Conservation (phyloP, 1,140 invertebrate species). For the Cheumatopsyche charites region DNA sequence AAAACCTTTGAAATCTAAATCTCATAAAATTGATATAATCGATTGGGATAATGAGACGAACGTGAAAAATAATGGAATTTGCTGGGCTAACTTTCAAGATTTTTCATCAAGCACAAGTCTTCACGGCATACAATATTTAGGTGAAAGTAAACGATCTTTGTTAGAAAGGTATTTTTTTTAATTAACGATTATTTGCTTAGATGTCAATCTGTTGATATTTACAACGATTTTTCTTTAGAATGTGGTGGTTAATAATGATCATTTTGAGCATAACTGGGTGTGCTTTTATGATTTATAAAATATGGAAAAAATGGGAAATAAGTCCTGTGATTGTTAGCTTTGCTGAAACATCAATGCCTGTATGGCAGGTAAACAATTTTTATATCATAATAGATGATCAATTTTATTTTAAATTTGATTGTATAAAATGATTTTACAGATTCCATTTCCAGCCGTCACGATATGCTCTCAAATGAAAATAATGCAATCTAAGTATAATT, state of each 20-base stretch:
- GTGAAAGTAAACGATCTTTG: neutral
- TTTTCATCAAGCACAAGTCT: conserved; percentile 12
- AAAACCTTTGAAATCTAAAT: no score
- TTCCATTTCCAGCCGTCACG: conserved; percentile 67
- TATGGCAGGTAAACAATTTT: conserved; percentile 59
- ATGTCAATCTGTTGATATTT: no score
- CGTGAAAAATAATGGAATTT: neutral
- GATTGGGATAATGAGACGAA: neutral
- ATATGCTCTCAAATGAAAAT: conserved; percentile 66
- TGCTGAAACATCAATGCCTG: conserved; percentile 65
- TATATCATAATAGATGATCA: no score
- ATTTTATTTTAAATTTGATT: neutral
- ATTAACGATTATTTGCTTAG: no score
- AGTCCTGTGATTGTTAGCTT: conserved; percentile 63
- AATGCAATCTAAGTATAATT: conserved; percentile 61
- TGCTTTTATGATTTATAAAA: conserved; percentile 54
- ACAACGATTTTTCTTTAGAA: neutral
- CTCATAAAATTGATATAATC: no score
- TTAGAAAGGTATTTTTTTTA: conserved; percentile 2
- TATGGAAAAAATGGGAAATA: conserved; percentile 60
- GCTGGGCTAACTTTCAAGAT: neutral
- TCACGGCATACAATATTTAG: conserved; percentile 23
- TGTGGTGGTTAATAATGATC: conserved; percentile 34
- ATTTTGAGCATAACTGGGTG: conserved; percentile 35
- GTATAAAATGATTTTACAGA: conserved; percentile 50